phyloP scores from a whole-genome alignment of 53 echinoderm and acorn worm species.

The Arbacia lixula region DNA sequence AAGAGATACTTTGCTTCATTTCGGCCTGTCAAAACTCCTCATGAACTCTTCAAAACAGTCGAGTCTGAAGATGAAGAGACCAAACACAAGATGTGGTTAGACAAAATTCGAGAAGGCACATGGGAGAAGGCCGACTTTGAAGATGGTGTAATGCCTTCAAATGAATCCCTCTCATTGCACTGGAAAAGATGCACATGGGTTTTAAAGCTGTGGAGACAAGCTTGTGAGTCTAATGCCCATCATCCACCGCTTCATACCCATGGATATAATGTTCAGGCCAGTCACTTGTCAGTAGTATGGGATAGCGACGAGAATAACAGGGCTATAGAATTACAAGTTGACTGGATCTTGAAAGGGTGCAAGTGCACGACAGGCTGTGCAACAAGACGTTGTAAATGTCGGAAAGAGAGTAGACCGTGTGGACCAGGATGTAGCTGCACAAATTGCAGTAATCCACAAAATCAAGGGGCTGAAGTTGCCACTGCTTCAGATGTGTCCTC shows the following conservation, averaged over 20 bases:
- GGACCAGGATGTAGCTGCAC: conserved; percentile 13
- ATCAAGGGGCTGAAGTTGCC: not conserved
- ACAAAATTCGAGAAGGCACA: not conserved
- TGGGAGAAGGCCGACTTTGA: conserved; percentile 22
- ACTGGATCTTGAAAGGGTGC: conserved; percentile 8
- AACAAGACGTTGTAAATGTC: not conserved
- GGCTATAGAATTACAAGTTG: not conserved
- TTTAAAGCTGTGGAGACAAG: not conserved
- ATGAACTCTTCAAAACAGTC: not conserved
- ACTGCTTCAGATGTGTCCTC: not conserved
- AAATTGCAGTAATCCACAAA: not conserved
- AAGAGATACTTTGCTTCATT: not conserved
- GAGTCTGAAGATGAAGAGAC: not conserved
- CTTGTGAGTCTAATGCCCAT: not conserved
- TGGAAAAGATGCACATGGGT: not conserved
- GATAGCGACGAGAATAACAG: not conserved
- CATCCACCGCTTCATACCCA: not conserved
- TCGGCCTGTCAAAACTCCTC: not conserved
- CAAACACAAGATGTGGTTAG: not conserved
- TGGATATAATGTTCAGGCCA: not conserved
- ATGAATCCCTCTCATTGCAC: not conserved
- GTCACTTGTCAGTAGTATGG: not conserved
- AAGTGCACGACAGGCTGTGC: not conserved
- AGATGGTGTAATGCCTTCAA: conserved; percentile 17
- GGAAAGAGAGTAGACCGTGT: not conserved